Evolutionary conservation across 2,888 invertebrate species (phyloP), one percentile per base, ranked within the genome.

Genomic region (Noctua comes): DNA sequence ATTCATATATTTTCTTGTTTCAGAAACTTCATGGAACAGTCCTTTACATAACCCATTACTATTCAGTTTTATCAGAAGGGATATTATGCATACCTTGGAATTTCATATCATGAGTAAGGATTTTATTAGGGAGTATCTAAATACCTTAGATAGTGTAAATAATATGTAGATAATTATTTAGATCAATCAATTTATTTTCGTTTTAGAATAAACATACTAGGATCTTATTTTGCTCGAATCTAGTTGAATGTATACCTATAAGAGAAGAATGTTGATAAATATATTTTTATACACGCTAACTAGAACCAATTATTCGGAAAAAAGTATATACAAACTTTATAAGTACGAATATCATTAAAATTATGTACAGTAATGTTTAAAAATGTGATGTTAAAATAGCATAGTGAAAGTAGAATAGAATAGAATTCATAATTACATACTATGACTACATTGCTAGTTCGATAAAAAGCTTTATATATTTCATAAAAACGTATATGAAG

Each of bases 1-100:
- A 40, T 11, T 40, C 36, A 62, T 21, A 16, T 4, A 16, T 36
- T 59, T 71, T 10, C 54, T 90, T 90, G 77, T 96, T 96, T 75
- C 96, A 97, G 94, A 94, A 96, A 91, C 95, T 98, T n/a, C 96
- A 97, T 83, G 98, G 98, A 70, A 97, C 98, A 70, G 97, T 98
- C 89, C 94, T 99, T 6, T 98, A 98, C 93, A 98, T 99, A 75
- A 98, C 99, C 0, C 98, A 98, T 92, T 99, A 99, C 95, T 99
- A 99, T 93, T 99, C 99, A 0, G 98, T 99, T 70, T 97, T 99
- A 92, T 98, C 98, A 0, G 99, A 99, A 94, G 99, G 99, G 1
- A 98, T 98, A 77, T 97, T 99, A 75, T 99, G 99, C 92, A 98
- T 99, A 93, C 99, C 99, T 31, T 99, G 99, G 99, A 98, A 99